Conservation (phyloP, 2,888 invertebrate genomes). For the Heliconius ethilla region DNA sequence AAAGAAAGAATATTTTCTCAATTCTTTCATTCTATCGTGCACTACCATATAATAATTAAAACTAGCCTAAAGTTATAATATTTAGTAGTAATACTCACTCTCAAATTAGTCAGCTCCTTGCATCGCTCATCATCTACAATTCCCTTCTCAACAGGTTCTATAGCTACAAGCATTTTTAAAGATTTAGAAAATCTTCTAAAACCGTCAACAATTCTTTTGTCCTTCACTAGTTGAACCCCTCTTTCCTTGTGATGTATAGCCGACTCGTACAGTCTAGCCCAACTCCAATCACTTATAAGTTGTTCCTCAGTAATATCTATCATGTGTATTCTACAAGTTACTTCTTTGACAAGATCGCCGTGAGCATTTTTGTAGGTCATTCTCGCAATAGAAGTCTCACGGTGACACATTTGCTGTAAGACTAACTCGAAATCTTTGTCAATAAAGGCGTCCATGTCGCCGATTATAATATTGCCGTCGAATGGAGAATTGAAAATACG, state of each 20-base stretch:
- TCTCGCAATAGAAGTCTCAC: conserved; percentile 69
- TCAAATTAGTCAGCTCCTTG: conserved; percentile 80
- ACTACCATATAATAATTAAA: not conserved
- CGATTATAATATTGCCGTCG: conserved; percentile 75
- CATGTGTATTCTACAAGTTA: conserved; percentile 72
- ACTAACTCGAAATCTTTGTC: conserved; percentile 81
- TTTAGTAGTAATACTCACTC: conserved; percentile 52
- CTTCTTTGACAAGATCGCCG: conserved; percentile 57
- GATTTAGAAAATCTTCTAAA: conserved; percentile 88
- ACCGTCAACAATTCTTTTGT: conserved; percentile 84
- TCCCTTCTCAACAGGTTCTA: conserved; percentile 83
- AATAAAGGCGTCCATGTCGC: conserved; percentile 72
- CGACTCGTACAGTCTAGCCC: conserved; percentile 75
- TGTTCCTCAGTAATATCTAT: conserved; percentile 71
- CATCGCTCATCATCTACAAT: conserved; percentile 74
- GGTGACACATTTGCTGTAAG: conserved; percentile 78
- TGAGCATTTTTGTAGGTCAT: conserved; percentile 63
- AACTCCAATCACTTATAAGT: conserved; percentile 81
- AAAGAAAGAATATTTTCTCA: not conserved
- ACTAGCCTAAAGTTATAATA: not conserved
- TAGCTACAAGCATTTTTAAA: conserved; percentile 85
- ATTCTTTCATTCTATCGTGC: not conserved
- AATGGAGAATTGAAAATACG: conserved; percentile 64
- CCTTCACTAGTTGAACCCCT: conserved; percentile 85
- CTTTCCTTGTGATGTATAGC: conserved; percentile 79